Percentiles rank a stretch among this genome's conserved stretches.
These are phyloP conservation scores for Toxotes lorentzi DNA, from an alignment of 2,797 vertebrate genomes.

Conservation along the genomic window DNA sequence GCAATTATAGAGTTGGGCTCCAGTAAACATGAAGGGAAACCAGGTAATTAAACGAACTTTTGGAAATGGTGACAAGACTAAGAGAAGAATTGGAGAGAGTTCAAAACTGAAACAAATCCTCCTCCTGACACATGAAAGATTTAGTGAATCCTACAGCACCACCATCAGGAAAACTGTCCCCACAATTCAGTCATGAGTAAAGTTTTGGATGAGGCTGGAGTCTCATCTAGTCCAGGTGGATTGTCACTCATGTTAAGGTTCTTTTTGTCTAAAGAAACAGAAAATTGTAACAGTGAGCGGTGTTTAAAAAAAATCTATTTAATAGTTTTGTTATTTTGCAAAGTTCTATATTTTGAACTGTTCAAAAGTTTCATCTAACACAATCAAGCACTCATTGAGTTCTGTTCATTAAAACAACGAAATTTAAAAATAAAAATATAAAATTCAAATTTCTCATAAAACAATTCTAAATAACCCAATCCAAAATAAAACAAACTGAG, in stretches of 20 bases:
- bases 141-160: conserved; percentile 37
- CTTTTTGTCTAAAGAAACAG: background rate
- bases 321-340: background rate
- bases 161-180: conserved; percentile 35
- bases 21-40: background rate
- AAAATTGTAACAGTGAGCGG: background rate
- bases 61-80: background rate
- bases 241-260: no score
- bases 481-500: background rate
- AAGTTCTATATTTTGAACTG: background rate
- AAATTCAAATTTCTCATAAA: background rate
- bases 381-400: background rate
- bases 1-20: background rate
- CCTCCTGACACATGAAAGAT: background rate
- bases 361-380: background rate
- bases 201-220: background rate
- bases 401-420: background rate
- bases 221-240: background rate
- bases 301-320: background rate
- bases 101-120: background rate
- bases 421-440: no score
- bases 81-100: background rate
- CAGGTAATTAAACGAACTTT: background rate
- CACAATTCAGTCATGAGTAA: background rate
- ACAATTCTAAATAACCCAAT: background rate